Evolutionary conservation across 2,797 vertebrate species (phyloP), one percentile per base, ranked within the genome.

Genomic region (Myiotriccus ornatus): DNA sequence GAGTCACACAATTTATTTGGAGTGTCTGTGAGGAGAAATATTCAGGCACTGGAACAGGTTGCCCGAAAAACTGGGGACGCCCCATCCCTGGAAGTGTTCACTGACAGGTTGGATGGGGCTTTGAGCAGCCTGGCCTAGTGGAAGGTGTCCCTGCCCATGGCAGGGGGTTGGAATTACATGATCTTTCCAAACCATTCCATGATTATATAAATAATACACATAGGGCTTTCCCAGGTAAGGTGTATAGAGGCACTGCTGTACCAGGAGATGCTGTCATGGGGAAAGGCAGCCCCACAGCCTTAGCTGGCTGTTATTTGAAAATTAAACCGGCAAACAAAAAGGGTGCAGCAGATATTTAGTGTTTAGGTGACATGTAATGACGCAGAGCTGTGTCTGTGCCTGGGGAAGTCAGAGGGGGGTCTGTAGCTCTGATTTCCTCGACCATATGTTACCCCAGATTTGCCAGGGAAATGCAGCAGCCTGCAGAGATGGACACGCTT

Each of bases 201-300:
- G 5, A 30, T 50, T 39, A 15, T 2, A 22, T 16, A 22, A 70
- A 71, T 56, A 53, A 46, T 5, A 39, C 12, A 2, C 1, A 0
- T 0, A 10, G 30, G 32, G 17, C 12, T 64, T 46, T 56, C 44
- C 57, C 62, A 46, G 56, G 11, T 15, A 65, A 62, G 35, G 34
- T 1, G 7, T 5, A 1, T 3, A 5, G 0, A 32, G 67, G 43
- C 30, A 35, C 50, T 52, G 46, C 47, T 35, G 43, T 30, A 10
- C 32, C 28, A 41, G 44, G 64, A 70, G 84, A 30, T 56, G 59
- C 60, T 73, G 43, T 2, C 27, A 17, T 2, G 47, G 32, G 30
- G 20, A 11, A 4, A 0, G 16, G 34, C 41, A 75, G 69, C 15
- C 34, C 57, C 56, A 52, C 62, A 59, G 3, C 14, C 47, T 57